Base-by-base conservation (phyloP, 2,888 invertebrate species). In the Acanthopleura granulata region DNA sequence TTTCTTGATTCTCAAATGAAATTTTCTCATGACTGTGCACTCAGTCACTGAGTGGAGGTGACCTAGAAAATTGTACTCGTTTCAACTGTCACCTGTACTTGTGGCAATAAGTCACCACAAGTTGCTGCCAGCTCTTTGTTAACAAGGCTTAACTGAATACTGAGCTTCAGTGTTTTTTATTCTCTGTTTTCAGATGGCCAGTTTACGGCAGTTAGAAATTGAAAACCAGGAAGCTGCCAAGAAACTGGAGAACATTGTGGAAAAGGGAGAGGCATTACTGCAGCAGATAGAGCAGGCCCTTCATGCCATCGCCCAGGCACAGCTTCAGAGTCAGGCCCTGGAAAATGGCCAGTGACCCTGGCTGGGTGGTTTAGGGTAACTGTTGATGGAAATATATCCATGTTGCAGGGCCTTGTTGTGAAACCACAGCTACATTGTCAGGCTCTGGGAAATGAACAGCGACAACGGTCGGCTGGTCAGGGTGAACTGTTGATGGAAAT, bases 141-240 rank as follows among this genome's bases (percentile, higher is more conserved):
- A 40, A 40, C 40, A 40, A n/a, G 40, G 40, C 40, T 40, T 40
- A 40, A 6, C 9, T 9, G 4, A 40, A 9, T 9, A 40, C 4
- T 57, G 11, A 50, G 27, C 12, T 22, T 70, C 49, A 25, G n/a
- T 40, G 16, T 40, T 75, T 29, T 66, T 4, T 12, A 22, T 40
- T 57, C 12, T 57, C 12, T 57, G 22, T 57, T 57, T 79, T 66
- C 84, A 90, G 89, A 78, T 87, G 72, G 84, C 85, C 4, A 87
- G 87, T 75, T 75, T 90, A 66, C 82, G 84, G 74, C 82, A 94
- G 72, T 91, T 98, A 71, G 98, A 98, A 89, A 93, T 94, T 57
- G 97, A 98, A 88, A 98, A 98, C 91, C 95, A 96, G 89, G 96
- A 97, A 83, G 95, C 97, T 6, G 97, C 97, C 0, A 94, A 95